Conservation (phyloP, 2,113 vertebrate genomes). For the Atherinomorus stipes region DNA sequence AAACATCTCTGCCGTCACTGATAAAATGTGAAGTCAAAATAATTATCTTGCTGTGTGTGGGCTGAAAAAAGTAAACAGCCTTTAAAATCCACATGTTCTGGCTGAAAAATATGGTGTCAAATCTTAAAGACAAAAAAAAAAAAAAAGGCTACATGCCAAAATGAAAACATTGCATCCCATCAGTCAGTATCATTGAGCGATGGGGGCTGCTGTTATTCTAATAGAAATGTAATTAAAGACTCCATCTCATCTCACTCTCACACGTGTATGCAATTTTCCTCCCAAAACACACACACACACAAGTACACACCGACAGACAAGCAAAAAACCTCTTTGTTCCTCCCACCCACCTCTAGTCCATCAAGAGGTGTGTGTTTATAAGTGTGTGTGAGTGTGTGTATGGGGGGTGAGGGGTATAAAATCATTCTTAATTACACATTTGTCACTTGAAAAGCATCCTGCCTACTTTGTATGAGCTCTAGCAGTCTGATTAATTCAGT, state of each 20-base stretch:
- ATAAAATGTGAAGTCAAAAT: constrained; percentile 52
- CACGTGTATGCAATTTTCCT: constrained; percentile 27
- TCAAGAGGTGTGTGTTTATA: constrained; percentile 42
- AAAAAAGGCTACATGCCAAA: constrained; percentile 54
- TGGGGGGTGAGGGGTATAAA: constrained; percentile 61
- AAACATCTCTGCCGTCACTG: constrained; percentile 45
- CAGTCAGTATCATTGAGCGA: constrained; percentile 61
- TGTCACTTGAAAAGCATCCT: constrained; percentile 84
- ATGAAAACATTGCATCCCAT: constrained; percentile 71
- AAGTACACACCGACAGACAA: constrained; percentile 39
- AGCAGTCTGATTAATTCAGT: constrained; percentile 81
- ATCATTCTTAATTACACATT: constrained; percentile 86
- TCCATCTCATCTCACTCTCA: constrained; percentile 71
- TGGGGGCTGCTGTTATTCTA: constrained; percentile 69
- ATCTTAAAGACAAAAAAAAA: constrained; percentile 50
- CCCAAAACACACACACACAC: constrained; percentile 46
- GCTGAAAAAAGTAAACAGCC: constrained; percentile 25
- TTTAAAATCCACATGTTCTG: constrained; percentile 63
- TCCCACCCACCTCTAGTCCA: constrained; percentile 71
- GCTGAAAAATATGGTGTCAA: constrained; percentile 65
- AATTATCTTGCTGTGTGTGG: constrained; percentile 54
- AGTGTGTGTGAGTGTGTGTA: constrained; percentile 15
- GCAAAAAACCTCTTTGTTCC: constrained; percentile 70
- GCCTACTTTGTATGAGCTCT: constrained; percentile 73
- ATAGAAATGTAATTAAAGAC: constrained; percentile 78